Evolutionary conservation across 2,113 vertebrate species (phyloP).

Genomic region (human (Homo sapiens)): GRCh38 chr22:42382501-42383000

Average conservation of each 20-base stretch:
- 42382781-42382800: neutral
- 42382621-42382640: neutral
- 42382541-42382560: neutral
- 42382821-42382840: neutral
- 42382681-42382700: neutral
- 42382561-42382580: neutral
- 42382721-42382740: neutral
- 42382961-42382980: neutral
- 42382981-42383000: neutral
- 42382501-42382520: neutral
- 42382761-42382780: neutral
- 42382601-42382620: neutral
- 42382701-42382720: neutral
- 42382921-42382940: neutral
- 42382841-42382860: neutral
- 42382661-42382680: neutral
- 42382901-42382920: neutral
- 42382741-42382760: no score
- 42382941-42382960: neutral
- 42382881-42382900: neutral
- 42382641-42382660: rapidly evolving
- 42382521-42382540: neutral
- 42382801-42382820: neutral
- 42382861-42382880: neutral
- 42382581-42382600: no score